These are phyloP conservation scores for Perodicticus potto DNA, from an alignment of 2,797 vertebrate species.

Conservation along the genomic window DNA sequence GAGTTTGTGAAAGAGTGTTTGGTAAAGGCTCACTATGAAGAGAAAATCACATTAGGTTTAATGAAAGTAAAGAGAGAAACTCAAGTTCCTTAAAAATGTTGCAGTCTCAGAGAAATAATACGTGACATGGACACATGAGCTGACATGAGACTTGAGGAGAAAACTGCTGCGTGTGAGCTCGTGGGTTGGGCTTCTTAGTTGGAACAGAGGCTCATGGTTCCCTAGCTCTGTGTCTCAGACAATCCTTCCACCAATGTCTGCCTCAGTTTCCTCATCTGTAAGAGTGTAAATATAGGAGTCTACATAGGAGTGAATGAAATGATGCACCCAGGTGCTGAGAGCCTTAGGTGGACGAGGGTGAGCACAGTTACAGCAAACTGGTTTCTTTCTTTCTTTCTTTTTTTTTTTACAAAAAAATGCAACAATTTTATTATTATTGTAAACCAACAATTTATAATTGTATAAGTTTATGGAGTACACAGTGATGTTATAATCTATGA, in stretches of 20 bases:
- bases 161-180: background rate
- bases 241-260: background rate
- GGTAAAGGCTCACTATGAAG: background rate
- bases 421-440: too few relatives aligned
- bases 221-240: background rate
- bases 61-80: background rate
- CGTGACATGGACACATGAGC: background rate
- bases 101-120: background rate
- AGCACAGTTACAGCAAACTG: background rate
- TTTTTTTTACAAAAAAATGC: too few relatives aligned
- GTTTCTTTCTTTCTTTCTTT: too few relatives aligned
- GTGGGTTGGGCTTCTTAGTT: background rate
- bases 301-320: background rate
- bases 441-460: too few relatives aligned
- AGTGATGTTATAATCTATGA: too few relatives aligned
- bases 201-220: background rate
- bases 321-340: background rate
- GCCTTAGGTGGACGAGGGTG: background rate
- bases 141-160: background rate
- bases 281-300: background rate
- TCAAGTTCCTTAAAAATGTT: background rate
- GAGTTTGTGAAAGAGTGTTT: slow-evolving; percentile 43
- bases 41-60: background rate
- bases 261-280: background rate
- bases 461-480: too few relatives aligned